Conservation (phyloP, 1,140 invertebrate genomes). For the Coenobita brevimanus region DNA sequence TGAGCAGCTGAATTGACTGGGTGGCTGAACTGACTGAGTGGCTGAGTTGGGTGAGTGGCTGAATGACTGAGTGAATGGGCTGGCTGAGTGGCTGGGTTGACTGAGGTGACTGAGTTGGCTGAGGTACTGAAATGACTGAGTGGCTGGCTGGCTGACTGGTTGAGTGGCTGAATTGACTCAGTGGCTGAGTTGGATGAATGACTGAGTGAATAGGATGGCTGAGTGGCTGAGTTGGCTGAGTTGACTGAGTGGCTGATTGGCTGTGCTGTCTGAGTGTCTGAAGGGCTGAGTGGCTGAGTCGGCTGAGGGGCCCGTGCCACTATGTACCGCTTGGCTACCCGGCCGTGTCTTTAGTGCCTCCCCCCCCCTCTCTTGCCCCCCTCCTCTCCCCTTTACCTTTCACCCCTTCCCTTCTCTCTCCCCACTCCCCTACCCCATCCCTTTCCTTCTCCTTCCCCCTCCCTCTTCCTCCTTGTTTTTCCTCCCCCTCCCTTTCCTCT, state of each 20-base stretch:
- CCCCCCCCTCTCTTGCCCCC: not conserved
- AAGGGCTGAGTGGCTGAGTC: not conserved
- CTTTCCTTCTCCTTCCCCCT: not conserved
- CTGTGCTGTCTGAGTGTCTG: not conserved
- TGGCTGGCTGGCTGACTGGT: not conserved
- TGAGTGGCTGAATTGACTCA: not conserved
- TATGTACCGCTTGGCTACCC: constrained; percentile 21
- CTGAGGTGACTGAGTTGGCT: no score
- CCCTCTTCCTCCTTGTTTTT: not conserved
- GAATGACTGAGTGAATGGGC: not conserved
- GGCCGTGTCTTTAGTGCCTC: not conserved
- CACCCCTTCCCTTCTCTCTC: not conserved
- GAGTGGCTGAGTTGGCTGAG: not conserved
- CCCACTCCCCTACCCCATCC: not conserved
- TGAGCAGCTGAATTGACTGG: no score
- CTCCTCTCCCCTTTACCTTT: not conserved
- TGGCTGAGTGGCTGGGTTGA: not conserved
- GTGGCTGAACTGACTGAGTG: not conserved
- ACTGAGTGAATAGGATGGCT: not conserved
- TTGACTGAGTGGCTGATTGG: not conserved
- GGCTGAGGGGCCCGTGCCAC: not conserved
- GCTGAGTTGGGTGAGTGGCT: not conserved
- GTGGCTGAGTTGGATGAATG: not conserved
- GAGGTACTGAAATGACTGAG: not conserved
- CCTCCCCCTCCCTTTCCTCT: not conserved